Percentiles rank a stretch among this genome's conserved stretches.
These are phyloP conservation scores for Platysteira castanea DNA, from an alignment of 2,113 vertebrate genomes.

Conservation along the genomic window DNA sequence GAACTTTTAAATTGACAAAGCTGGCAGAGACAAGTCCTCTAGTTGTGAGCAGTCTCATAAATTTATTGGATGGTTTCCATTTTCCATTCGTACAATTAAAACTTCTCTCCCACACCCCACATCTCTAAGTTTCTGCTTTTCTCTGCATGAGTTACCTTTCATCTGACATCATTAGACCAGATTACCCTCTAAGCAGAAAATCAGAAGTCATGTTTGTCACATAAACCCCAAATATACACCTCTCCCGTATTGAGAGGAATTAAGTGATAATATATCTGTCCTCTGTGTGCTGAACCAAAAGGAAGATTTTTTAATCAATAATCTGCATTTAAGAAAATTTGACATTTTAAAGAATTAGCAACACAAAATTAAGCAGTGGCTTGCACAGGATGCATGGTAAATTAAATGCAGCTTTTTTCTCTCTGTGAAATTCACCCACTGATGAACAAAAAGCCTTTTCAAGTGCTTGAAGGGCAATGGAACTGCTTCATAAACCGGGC, in stretches of 20 bases:
- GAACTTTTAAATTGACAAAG: not conserved
- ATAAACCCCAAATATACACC: not conserved
- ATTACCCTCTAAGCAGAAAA: not conserved
- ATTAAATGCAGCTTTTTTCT: not conserved
- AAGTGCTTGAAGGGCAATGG: not conserved
- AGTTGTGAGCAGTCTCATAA: not conserved
- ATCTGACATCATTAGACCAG: not conserved
- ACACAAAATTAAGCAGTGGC: not conserved
- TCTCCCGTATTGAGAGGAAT: not conserved
- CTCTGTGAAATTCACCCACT: not conserved
- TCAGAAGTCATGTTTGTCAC: not conserved
- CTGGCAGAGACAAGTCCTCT: not conserved
- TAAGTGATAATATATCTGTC: not conserved
- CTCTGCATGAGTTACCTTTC: not conserved
- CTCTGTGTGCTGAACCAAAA: not conserved
- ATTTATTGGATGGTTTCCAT: not conserved
- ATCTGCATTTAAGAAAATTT: not conserved
- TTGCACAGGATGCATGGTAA: not conserved
- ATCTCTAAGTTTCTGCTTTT: not conserved
- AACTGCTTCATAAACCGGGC: not conserved
- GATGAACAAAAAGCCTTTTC: not conserved
- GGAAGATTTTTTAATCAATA: not conserved
- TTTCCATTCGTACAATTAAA: not conserved
- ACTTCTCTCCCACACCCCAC: fast-evolving
- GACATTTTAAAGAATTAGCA: not conserved